Percentiles rank a stretch among this genome's conserved stretches.
These are phyloP conservation scores for Agrotis puta DNA, from an alignment of 2,888 invertebrate species.

Conservation along the genomic window DNA sequence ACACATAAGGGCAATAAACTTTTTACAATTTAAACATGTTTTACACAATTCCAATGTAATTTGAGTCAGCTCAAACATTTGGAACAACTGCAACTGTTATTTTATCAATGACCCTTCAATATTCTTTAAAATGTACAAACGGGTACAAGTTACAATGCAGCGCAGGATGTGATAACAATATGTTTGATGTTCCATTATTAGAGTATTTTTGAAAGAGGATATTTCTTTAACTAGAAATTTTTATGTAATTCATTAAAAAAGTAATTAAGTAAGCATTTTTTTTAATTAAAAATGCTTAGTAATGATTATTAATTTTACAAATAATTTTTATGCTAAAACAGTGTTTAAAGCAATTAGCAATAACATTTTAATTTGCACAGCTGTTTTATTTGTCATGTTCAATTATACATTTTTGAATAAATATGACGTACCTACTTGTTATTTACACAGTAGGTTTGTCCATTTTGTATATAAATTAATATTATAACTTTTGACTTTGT, in stretches of 20 bases:
- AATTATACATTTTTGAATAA: slow-evolving; percentile 18
- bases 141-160: no score
- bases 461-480: slow-evolving; percentile 6
- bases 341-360: slow-evolving; percentile 6
- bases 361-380: slow-evolving; percentile 22
- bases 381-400: slow-evolving; percentile 10
- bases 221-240: no score
- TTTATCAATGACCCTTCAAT: neutral
- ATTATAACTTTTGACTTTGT: slow-evolving; percentile 17
- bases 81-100: neutral
- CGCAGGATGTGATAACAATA: neutral
- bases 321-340: neutral
- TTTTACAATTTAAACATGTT: neutral
- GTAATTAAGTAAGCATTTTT: neutral
- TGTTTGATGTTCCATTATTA: neutral
- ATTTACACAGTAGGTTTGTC: neutral
- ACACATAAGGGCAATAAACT: neutral
- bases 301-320: neutral
- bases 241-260: no score
- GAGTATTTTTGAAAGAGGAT: neutral
- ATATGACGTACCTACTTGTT: neutral
- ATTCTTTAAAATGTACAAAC: neutral
- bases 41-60: neutral
- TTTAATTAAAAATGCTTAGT: neutral
- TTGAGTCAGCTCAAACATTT: neutral